Evolutionary conservation across 2,113 vertebrate species (phyloP).

Genomic region (Numida meleagris): DNA sequence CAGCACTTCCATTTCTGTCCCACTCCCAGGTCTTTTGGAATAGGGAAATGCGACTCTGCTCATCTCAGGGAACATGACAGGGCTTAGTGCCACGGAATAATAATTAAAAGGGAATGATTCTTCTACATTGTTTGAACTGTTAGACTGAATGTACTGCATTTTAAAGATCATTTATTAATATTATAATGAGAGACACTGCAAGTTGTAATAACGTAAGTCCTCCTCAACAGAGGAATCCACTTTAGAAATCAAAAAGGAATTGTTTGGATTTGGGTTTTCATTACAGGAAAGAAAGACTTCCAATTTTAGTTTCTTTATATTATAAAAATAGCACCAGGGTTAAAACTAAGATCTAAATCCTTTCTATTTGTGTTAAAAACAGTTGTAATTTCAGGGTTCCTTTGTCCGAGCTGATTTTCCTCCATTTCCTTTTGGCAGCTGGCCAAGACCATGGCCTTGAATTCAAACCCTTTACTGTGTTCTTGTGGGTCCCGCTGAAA

Average conservation of each 20-base stretch:
- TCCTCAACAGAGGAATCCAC: not conserved
- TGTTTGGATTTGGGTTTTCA: not conserved
- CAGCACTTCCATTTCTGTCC: not conserved
- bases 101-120: not conserved
- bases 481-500: not conserved
- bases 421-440: conserved; percentile 28
- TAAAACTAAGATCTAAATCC: not conserved
- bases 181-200: not conserved
- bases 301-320: not conserved
- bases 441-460: conserved; percentile 11
- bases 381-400: conserved; percentile 14
- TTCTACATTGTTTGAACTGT: not conserved
- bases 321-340: not conserved
- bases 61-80: not conserved
- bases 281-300: conserved; percentile 9
- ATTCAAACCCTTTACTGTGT: not conserved
- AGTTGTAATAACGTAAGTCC: not conserved
- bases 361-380: not conserved
- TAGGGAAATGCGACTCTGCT: not conserved
- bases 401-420: conserved; percentile 9
- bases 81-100: not conserved
- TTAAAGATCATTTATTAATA: not conserved
- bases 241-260: not conserved
- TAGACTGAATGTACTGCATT: not conserved
- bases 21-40: not conserved